A percentile compares a stretch with the other conserved stretches of the same genome.
These are phyloP conservation scores for Carassius carassius DNA, from an alignment of 2,113 vertebrate genomes.

Conservation along the genomic window DNA sequence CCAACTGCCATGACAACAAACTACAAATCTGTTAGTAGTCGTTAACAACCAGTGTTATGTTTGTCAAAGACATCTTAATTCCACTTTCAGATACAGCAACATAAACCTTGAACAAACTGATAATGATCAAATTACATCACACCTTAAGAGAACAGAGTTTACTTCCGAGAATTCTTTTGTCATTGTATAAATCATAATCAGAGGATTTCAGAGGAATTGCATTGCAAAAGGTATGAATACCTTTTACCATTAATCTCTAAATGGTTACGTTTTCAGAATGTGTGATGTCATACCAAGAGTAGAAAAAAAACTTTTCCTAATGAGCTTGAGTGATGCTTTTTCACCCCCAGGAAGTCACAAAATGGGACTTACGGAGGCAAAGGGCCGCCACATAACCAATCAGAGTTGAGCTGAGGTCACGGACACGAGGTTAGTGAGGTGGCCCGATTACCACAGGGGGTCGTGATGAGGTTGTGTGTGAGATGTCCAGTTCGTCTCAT, in stretches of 20 bases:
- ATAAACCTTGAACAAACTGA: neutral
- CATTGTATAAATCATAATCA: neutral
- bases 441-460: neutral
- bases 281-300: neutral
- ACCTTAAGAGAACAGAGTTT: neutral
- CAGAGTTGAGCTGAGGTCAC: slow-evolving; percentile 7
- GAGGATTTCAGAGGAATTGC: neutral
- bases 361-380: neutral
- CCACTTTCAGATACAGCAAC: neutral
- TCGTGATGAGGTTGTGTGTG: neutral
- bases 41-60: neutral
- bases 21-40: neutral
- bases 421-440: slow-evolving; percentile 30
- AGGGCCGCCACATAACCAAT: slow-evolving; percentile 1
- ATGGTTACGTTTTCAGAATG: neutral
- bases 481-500: slow-evolving; percentile 4
- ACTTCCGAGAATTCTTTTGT: neutral
- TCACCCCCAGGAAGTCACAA: neutral
- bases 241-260: neutral
- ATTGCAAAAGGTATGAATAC: too few species aligned
- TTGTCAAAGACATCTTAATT: neutral
- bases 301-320: neutral
- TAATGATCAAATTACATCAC: neutral
- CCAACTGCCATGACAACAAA: slow-evolving; percentile 18
- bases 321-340: slow-evolving; percentile 4